Evolutionary conservation across 2,797 vertebrate species (phyloP), one percentile per base, ranked within the genome.

Genomic region (Sphenopsis melanotis): DNA sequence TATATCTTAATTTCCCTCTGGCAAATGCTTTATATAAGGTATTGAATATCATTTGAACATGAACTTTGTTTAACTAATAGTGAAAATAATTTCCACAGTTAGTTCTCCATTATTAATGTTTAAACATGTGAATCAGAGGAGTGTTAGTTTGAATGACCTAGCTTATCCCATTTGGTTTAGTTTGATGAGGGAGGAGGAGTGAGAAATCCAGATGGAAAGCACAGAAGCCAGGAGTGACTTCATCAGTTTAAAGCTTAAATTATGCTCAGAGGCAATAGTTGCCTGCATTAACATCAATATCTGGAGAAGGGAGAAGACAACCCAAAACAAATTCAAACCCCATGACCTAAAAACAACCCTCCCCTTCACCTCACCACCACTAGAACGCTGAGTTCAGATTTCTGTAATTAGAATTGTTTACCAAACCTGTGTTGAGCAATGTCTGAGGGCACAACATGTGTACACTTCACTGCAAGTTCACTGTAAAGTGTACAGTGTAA

Each of bases 371-470:
- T 32, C 16, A 50, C 17, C 32, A 49, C 39, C 46, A 27, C 52
- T 75, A 34, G 82, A 87, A 91, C 49, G 60, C 77, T 6, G 27
- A 95, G 87, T 91, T 87, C 66, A 59, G 29, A n/a, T 85, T 91
- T 95, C 60, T 81, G 57, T 94, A 83, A 71, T 80, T 83, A 75
- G 50, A 72, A 34, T 83, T 91, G 87, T 95, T 94, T 93, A 93
- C 59, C 39, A 86, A 72, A 75, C 22, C 44, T 1, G 0, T 55
- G 71, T 92, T 96, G 72, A 59, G 91, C 89, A 90, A 82, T 34
- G 10, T 61, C 84, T 91, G 80, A 93, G 83, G 61, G 91, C 56
- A 83, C 71, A 92, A 37, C 23, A 15, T 70, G 53, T 80, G 89
- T 88, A 75, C 61, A 30, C 83, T 92, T 80, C 4, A 26, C 44